These are phyloP conservation scores for Andrena bicolor DNA, from an alignment of 2,888 invertebrate species.

Conservation along the genomic window DNA sequence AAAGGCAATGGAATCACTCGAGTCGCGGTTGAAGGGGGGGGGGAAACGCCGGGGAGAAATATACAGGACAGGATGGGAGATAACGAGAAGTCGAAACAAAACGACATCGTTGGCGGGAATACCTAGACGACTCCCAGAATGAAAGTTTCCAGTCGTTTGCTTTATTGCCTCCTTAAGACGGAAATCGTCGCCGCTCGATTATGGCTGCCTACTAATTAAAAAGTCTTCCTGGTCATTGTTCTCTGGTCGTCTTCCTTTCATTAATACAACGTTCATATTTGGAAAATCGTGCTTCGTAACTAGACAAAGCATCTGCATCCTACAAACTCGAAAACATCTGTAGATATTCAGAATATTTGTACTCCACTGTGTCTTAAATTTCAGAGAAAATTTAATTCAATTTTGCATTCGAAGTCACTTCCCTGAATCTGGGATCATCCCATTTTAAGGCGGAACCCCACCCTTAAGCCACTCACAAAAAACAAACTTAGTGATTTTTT, in stretches of 20 bases:
- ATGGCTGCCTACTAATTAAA: slow-evolving; percentile 52
- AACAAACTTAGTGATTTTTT: no score
- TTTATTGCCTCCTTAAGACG: slow-evolving; percentile 43
- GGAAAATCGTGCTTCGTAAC: neutral
- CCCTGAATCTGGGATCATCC: no score
- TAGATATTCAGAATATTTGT: no score
- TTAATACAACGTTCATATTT: neutral
- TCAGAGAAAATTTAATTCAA: no score
- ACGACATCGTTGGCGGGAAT: slow-evolving; percentile 14
- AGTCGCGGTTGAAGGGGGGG: neutral
- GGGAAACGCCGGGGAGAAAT: neutral
- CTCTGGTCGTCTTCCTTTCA: neutral
- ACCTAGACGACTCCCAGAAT: slow-evolving; percentile 30
- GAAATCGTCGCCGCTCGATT: slow-evolving; percentile 48
- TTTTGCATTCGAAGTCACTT: no score
- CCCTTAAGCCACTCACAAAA: no score
- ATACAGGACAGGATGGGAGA: neutral
- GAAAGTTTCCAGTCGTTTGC: slow-evolving; percentile 42
- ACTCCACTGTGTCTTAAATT: no score
- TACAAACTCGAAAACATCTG: no score
- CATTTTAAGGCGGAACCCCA: no score
- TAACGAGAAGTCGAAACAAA: slow-evolving; percentile 33
- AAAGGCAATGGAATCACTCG: neutral
- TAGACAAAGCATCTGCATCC: no score
- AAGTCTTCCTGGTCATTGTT: slow-evolving; percentile 25